Evolutionary conservation across 2,113 vertebrate species (phyloP).

Genomic region (Lagopus leucura): DNA sequence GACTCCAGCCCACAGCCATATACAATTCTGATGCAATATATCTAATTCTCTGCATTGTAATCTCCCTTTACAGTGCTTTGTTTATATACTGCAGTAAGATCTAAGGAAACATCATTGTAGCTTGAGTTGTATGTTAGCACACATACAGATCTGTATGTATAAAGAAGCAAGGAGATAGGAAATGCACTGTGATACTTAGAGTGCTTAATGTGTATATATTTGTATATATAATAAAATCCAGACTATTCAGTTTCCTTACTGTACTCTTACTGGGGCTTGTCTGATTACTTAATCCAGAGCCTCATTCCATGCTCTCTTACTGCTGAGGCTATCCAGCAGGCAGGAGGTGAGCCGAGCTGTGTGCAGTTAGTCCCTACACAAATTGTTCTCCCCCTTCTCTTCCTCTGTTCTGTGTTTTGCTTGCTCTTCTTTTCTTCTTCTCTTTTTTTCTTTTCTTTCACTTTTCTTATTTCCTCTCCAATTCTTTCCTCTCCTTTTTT

Average conservation of each 20-base stretch:
- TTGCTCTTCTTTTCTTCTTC: not conserved
- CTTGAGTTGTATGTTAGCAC: not conserved
- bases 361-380: not conserved
- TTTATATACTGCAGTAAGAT: not conserved
- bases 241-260: not conserved
- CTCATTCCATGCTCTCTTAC: not conserved
- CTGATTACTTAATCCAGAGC: slow-evolving; percentile 10
- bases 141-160: not conserved
- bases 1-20: not conserved
- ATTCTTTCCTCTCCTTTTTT: not conserved
- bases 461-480: not conserved
- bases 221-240: slow-evolving; percentile 16
- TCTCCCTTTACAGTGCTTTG: not conserved
- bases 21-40: not conserved
- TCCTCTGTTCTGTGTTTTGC: not conserved
- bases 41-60: not conserved
- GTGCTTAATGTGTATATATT: not conserved
- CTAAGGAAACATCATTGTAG: not conserved
- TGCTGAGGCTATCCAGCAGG: not conserved
- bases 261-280: not conserved
- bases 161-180: not conserved
- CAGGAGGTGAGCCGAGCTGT: not conserved
- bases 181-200: not conserved
- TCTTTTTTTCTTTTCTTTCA: not conserved
- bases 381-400: not conserved